These are phyloP conservation scores for Xestia c-nigrum DNA, from an alignment of 2,888 invertebrate species.

Conservation along the genomic window DNA sequence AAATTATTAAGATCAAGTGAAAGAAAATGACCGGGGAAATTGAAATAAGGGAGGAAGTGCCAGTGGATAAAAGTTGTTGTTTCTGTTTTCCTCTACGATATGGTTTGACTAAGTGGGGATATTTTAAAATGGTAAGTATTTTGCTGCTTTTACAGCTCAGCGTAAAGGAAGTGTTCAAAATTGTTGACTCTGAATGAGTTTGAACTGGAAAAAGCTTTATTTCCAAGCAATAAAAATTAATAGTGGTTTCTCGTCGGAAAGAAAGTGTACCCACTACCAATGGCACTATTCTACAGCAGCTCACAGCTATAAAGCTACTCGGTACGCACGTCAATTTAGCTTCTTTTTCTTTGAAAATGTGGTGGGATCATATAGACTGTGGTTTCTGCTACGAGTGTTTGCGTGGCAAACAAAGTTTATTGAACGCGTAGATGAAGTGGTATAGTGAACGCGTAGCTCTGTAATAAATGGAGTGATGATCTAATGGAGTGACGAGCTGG, in stretches of 20 bases:
- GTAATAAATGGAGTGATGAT: neutral
- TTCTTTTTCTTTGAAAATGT: neutral
- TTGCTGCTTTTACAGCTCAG: neutral
- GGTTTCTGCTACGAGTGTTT: neutral
- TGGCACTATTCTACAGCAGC: neutral
- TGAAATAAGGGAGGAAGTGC: constrained; percentile 34
- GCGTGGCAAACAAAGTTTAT: neutral
- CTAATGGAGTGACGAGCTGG: no score
- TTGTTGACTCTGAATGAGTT: neutral
- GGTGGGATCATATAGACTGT: neutral
- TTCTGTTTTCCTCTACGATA: constrained; percentile 65
- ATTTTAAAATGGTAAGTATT: constrained; percentile 63
- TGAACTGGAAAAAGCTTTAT: neutral
- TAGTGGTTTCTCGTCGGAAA: neutral
- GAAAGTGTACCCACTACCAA: neutral
- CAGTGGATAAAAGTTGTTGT: constrained; percentile 60
- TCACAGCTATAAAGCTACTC: no score
- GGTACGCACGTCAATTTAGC: neutral
- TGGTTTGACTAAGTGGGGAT: constrained; percentile 63
- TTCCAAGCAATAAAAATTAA: neutral
- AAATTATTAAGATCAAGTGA: neutral
- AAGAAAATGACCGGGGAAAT: constrained; percentile 16
- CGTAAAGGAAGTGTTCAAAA: neutral
- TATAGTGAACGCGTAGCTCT: neutral
- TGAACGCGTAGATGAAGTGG: neutral